Evolutionary conservation across 2,888 invertebrate genomes (phyloP).

Genomic region (Sphinx pinastri): DNA sequence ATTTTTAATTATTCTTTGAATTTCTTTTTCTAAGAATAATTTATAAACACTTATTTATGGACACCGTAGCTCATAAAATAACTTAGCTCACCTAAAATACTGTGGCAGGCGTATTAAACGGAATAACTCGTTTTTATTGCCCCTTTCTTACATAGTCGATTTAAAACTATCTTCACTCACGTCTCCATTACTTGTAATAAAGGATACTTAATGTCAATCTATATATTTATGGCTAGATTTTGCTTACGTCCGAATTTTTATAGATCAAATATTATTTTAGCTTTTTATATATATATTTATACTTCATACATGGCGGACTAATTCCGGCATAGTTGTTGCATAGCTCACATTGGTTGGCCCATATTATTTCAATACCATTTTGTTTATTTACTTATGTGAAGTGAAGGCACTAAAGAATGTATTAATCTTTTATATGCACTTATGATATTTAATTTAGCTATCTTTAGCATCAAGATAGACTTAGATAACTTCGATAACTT

Average conservation of each 20-base stretch:
- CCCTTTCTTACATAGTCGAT: slow-evolving; percentile 50
- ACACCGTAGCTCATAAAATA: slow-evolving; percentile 28
- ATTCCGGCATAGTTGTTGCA: no score
- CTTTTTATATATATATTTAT: no score
- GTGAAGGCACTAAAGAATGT: no score
- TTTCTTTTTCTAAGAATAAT: background rate
- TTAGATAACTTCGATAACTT: no score
- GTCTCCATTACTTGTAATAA: slow-evolving; percentile 24
- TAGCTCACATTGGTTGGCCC: no score
- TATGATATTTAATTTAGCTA: no score
- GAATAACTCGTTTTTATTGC: slow-evolving; percentile 56
- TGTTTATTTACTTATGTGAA: no score
- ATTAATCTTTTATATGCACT: no score
- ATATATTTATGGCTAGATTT: background rate
- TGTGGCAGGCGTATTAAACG: slow-evolving; percentile 54
- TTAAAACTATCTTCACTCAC: slow-evolving; percentile 51
- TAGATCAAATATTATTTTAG: background rate
- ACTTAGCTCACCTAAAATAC: slow-evolving; percentile 52
- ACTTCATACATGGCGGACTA: no score
- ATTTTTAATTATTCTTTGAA: background rate
- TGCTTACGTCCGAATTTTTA: background rate
- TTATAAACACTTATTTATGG: slow-evolving; percentile 34
- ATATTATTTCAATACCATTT: no score
- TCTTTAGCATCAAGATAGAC: no score
- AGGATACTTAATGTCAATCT: background rate